Evolutionary conservation across 2,797 vertebrate species (phyloP), one percentile per base, ranked within the genome.

Genomic region (Staurois parvus): DNA sequence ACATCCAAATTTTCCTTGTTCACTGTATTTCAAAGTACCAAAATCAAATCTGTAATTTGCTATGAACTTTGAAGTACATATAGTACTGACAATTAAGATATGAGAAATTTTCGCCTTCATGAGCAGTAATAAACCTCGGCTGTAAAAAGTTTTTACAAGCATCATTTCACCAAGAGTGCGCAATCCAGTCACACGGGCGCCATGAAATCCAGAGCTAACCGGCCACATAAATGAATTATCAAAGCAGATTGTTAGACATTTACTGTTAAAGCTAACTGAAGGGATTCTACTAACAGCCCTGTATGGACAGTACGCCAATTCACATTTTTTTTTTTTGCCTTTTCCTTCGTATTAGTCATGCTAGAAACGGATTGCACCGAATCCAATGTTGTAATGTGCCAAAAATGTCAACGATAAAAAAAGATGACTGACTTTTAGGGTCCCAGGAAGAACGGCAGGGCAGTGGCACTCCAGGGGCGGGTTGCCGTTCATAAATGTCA

Each of bases 171-270:
- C 42, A 72, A 72, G 24, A 12, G 4, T n/a, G 21, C 7, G 24
- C 34, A 42, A 72, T 72, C 69, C n/a, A 24, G 32, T 42, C 34
- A 72, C 34, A 72, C 34, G 70, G 37, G 70, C 37, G 10, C 34
- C 3, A 9, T 70, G 32, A 34, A 70, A 72, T n/a, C 34, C 37
- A 19, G 24, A 72, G 73, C 28, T 75, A 56, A 75, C 42, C 21
- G 45, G 73, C 73, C 73, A 75, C 40, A 48, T 75, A 75, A 75
- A 75, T 75, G 73, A 52, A 75, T 75, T 75, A 75, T 26, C 40
- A 74, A 48, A 74, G 34, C 40, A 37, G 32, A 72, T 72, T 72
- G 34, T 42, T 72, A 8, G 24, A 26, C 9, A 42, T 26, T 72
- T 12, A 26, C 24, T 42, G 24, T 10, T 26, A 40, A 42, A 72